Evolutionary conservation across 2,113 vertebrate species (phyloP).

Genomic region (Heloderma charlesbogerti): DNA sequence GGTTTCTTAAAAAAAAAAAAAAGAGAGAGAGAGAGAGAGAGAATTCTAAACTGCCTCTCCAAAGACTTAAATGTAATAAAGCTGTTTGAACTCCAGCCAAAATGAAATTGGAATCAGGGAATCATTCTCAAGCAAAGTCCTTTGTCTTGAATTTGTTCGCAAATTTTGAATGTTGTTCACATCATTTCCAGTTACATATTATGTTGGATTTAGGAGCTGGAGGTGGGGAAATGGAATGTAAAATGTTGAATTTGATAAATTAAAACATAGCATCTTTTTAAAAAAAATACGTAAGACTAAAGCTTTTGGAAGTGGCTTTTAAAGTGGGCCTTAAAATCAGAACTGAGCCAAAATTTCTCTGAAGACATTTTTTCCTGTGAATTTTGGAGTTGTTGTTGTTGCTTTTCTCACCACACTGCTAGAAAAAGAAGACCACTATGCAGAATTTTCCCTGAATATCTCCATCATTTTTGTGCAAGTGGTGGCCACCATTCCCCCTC

Average conservation of each 20-base stretch:
- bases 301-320: neutral
- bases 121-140: neutral
- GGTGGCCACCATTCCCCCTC: too few species aligned
- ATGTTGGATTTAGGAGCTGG: neutral
- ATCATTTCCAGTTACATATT: neutral
- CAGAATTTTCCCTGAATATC: too few species aligned
- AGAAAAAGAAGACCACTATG: too few species aligned
- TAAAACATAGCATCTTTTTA: neutral
- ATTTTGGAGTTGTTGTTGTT: too few species aligned
- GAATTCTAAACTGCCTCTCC: neutral
- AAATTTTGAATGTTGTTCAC: neutral
- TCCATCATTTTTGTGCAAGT: too few species aligned
- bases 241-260: neutral
- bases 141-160: neutral
- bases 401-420: too few species aligned
- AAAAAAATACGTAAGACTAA: neutral
- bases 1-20: neutral
- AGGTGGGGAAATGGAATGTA: neutral
- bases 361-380: too few species aligned
- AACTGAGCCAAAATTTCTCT: too few species aligned
- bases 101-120: neutral
- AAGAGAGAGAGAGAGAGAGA: too few species aligned
- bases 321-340: neutral
- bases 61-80: neutral
- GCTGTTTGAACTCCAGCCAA: neutral